Conservation (phyloP, 2,113 vertebrate genomes). For the Alosa alosa region DNA sequence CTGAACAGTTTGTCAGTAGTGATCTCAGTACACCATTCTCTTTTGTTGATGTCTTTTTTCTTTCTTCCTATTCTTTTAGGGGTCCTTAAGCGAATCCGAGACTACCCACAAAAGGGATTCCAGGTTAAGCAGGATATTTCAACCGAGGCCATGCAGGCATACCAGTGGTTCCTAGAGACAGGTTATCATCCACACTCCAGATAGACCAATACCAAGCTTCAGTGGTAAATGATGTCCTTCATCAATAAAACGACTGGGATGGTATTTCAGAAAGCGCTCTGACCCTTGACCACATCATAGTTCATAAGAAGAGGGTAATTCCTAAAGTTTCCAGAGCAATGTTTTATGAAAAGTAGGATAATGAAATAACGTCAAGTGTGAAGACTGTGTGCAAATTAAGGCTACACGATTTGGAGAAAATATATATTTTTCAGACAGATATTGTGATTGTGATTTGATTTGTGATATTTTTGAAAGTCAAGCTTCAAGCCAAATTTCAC, state of each 20-base stretch:
- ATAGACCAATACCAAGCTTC: neutral
- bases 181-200: slow-evolving; percentile 39
- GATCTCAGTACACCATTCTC: no score
- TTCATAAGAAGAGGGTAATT: neutral
- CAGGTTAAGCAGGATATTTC: slow-evolving; percentile 50
- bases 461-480: no score
- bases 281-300: neutral
- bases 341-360: neutral
- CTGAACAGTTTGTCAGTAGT: no score
- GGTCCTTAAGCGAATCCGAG: slow-evolving; percentile 37
- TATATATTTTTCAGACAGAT: neutral
- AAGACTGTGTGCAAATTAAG: neutral
- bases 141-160: slow-evolving; percentile 32
- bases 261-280: neutral
- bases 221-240: neutral
- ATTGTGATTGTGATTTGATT: no score
- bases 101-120: slow-evolving; percentile 45
- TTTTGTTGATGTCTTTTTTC: neutral
- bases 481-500: no score
- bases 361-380: neutral
- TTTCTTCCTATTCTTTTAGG: slow-evolving; percentile 24
- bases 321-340: neutral
- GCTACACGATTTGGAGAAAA: neutral
- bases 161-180: slow-evolving; percentile 43
- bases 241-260: no score